phyloP scores from a whole-genome alignment of 2,113 vertebrate genomes.

The Elgaria multicarinata region DNA sequence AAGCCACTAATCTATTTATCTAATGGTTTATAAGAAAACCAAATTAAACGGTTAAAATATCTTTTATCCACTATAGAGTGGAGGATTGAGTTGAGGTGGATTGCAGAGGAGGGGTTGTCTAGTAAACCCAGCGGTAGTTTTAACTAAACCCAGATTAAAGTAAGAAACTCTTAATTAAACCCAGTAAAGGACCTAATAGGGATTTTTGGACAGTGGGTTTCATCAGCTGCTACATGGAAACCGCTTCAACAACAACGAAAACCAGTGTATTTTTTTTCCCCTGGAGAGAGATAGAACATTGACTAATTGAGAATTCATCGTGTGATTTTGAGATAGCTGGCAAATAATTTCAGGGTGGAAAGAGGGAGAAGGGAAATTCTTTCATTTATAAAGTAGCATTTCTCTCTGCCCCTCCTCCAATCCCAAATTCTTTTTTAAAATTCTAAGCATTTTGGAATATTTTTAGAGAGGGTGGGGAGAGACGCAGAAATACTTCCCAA shows the following conservation, averaged over 20 bases:
- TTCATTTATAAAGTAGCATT: not conserved
- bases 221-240: not conserved
- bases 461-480: not conserved
- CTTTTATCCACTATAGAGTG: not conserved
- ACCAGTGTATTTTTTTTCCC: not conserved
- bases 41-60: not conserved
- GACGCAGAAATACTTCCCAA: not conserved
- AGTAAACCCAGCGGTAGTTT: constrained; percentile 24
- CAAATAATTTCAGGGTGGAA: not conserved
- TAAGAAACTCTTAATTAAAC: constrained; percentile 45
- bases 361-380: not conserved
- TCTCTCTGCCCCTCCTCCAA: too few species aligned
- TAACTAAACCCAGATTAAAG: constrained; percentile 51
- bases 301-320: not conserved
- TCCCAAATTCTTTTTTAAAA: too few species aligned
- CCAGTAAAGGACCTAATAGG: constrained; percentile 17
- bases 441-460: not conserved
- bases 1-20: constrained; percentile 58
- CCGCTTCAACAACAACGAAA: not conserved
- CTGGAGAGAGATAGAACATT: not conserved
- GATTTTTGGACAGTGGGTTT: not conserved
- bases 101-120: constrained; percentile 21
- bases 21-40: not conserved
- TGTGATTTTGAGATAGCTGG: not conserved
- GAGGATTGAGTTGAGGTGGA: constrained; percentile 23